A percentile compares a stretch with the other conserved stretches of the same genome.
These are phyloP conservation scores for Plemyria rubiginata DNA, from an alignment of 2,888 invertebrate species.

Conservation along the genomic window DNA sequence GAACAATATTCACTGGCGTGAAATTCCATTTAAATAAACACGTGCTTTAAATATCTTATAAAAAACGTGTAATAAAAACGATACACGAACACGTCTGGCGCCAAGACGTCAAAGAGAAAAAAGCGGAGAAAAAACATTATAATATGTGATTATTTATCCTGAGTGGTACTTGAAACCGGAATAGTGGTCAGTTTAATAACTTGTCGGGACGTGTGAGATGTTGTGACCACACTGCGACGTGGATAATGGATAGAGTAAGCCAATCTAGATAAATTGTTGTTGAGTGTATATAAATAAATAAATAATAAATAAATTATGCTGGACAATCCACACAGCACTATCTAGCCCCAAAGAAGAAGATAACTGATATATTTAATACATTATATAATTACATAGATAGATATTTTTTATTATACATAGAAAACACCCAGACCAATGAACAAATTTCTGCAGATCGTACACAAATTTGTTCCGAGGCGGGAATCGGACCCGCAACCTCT, in stretches of 20 bases:
- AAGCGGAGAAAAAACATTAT: slow-evolving; percentile 54
- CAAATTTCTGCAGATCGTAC: too few species aligned
- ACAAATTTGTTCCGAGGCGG: too few species aligned
- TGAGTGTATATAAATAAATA: too few species aligned
- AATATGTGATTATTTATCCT: slow-evolving; percentile 74
- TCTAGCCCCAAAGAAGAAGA: too few species aligned
- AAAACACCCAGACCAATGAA: too few species aligned
- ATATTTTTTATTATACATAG: too few species aligned
- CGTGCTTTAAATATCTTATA: slow-evolving; percentile 45
- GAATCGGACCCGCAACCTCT: too few species aligned
- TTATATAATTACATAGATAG: too few species aligned
- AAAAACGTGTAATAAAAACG: slow-evolving; percentile 41
- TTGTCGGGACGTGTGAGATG: slow-evolving; percentile 46
- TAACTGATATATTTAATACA: too few species aligned
- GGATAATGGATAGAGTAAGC: slow-evolving; percentile 9
- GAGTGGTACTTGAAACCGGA: slow-evolving; percentile 61
- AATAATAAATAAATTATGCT: too few species aligned
- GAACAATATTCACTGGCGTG: slow-evolving; percentile 35
- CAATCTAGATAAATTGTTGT: neutral
- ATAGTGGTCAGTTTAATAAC: slow-evolving; percentile 59
- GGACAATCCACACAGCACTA: too few species aligned
- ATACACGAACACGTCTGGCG: slow-evolving; percentile 57
- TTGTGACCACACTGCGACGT: slow-evolving; percentile 62
- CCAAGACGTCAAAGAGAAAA: slow-evolving; percentile 61
- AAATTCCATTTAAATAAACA: slow-evolving; percentile 51